Evolutionary conservation across 2,797 vertebrate species (phyloP), one percentile per base, ranked within the genome.

Genomic region (Bradypodion pumilum): DNA sequence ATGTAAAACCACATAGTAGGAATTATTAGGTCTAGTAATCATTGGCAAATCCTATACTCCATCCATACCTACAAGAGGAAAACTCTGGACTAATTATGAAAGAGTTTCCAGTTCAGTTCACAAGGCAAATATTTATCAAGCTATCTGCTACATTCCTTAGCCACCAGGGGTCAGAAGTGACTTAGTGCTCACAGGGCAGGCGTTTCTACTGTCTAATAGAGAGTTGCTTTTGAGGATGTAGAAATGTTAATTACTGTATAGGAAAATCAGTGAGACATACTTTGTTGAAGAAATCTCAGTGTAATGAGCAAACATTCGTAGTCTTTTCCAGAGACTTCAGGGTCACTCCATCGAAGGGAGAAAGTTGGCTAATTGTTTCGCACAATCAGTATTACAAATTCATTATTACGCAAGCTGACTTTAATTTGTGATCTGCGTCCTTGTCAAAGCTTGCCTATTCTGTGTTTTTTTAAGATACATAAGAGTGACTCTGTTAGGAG

Each of bases 121-220:
- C 46, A 63, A 42, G 4, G 23, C 49, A 83, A 35, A 79, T 35
- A 1, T 8, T 35, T 63, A 32, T 5, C 56, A 84, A 84, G 35
- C 44, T 46, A 16, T 37, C 44, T 23, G 15, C 16, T 77, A 80
- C 80, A 65, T 21, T 25, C 70, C 63, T 68, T 79, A 70, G 77
- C 92, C 92, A 82, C 77, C 83, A 91, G 92, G 81, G 88, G 92
- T 62, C 92, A 92, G 89, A 85, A 89, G 60, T 72, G 70, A 56
- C 23, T 32, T 86, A 29, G 8, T 0, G 69, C 80, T 74, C 25
- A 60, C 1, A 32, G 32, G 35, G 2, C 8, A 29, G n/a, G 5
- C 23, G 42, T 15, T 0, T 44, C 56, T 2, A 32, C 0, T 15
- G 42, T 83, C 60, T 76, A 42, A 75, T 66, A 12, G 52, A 21